Evolutionary conservation across 2,113 vertebrate species (phyloP).

Genomic region (Hucho hucho): DNA sequence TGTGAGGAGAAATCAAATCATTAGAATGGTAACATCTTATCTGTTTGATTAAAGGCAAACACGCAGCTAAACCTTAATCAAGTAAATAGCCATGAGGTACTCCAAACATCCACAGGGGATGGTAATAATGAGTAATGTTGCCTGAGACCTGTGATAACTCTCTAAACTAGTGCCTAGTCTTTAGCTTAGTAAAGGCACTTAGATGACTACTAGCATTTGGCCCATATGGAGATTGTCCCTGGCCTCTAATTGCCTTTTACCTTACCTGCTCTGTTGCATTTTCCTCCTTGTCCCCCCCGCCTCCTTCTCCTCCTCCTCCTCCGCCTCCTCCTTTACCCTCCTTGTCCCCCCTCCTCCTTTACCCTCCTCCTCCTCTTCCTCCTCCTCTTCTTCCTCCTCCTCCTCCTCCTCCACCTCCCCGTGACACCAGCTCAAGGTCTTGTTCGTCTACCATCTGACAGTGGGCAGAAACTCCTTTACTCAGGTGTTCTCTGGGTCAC

Average conservation of each 20-base stretch:
- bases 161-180: too few species aligned
- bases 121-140: not conserved
- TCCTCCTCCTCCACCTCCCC: too few species aligned
- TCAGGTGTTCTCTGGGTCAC: too few species aligned
- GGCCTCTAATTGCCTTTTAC: too few species aligned
- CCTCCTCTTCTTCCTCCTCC: too few species aligned
- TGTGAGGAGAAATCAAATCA: conserved; percentile 35
- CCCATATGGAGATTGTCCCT: not conserved
- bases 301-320: not conserved
- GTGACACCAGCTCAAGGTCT: too few species aligned
- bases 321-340: not conserved
- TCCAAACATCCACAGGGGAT: not conserved
- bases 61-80: not conserved
- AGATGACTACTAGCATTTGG: not conserved
- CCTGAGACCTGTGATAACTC: not conserved
- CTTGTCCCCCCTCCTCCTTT: not conserved
- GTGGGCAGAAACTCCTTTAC: too few species aligned
- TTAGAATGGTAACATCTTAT: conserved; percentile 9
- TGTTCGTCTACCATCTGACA: too few species aligned
- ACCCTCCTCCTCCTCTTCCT: not conserved
- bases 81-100: too few species aligned
- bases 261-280: too few species aligned
- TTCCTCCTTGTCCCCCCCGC: too few species aligned
- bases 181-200: not conserved
- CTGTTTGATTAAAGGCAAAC: conserved; percentile 20